Conservation (phyloP, 2,113 vertebrate genomes). For the Malurus alboscapulatus region DNA sequence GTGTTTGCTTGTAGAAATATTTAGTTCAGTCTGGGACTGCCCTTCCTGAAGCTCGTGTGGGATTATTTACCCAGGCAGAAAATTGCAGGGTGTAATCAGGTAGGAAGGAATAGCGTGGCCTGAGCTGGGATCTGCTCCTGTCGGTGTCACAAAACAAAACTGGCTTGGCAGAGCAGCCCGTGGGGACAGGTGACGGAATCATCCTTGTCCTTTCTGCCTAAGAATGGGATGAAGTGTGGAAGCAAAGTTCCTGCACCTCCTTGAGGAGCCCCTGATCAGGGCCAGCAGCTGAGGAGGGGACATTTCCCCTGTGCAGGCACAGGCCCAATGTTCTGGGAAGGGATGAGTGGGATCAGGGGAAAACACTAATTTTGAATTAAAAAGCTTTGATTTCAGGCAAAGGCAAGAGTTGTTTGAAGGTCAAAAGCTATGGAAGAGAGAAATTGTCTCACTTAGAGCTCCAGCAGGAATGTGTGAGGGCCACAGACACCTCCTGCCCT, state of each 20-base stretch:
- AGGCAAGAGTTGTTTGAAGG: not conserved
- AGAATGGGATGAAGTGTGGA: not conserved
- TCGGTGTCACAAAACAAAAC: not conserved
- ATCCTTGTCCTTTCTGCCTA: not conserved
- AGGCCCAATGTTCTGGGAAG: not conserved
- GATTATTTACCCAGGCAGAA: not conserved
- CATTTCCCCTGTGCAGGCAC: accelerated
- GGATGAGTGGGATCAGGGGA: too few species aligned
- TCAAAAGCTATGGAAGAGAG: not conserved
- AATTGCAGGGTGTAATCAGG: not conserved
- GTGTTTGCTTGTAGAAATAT: not conserved
- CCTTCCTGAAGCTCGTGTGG: not conserved
- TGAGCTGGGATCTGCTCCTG: not conserved
- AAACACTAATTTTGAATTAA: too few species aligned
- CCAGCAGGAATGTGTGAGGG: not conserved
- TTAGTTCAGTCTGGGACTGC: not conserved
- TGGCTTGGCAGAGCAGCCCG: accelerated
- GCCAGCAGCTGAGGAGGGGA: not conserved
- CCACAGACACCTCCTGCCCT: not conserved
- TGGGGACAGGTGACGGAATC: not conserved
- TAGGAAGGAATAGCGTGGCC: not conserved
- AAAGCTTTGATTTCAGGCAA: not conserved
- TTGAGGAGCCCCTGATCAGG: not conserved
- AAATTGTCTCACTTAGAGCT: not conserved
- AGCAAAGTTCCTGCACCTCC: not conserved